These are phyloP conservation scores for Rhynchotus rufescens DNA, from an alignment of 2,797 vertebrate genomes.

Conservation along the genomic window DNA sequence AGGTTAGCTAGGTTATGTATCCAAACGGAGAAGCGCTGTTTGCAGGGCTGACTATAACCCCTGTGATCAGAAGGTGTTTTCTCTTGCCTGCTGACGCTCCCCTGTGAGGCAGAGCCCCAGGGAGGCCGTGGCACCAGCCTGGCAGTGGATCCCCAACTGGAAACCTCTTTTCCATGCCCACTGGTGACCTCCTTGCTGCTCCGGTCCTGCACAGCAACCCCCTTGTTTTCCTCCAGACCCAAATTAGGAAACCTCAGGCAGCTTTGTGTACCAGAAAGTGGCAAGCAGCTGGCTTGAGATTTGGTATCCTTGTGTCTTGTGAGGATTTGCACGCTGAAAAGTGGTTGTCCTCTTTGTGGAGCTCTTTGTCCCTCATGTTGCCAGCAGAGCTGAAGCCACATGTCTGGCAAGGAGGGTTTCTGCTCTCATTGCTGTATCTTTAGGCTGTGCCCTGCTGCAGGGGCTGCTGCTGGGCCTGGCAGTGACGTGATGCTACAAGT, in stretches of 20 bases:
- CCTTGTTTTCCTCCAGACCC: background rate
- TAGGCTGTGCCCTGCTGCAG: background rate
- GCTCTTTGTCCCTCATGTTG: background rate
- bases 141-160: fast-evolving
- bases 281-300: background rate
- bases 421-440: background rate
- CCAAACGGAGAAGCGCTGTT: background rate
- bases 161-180: background rate
- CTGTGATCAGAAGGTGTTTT: fast-evolving
- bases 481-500: background rate
- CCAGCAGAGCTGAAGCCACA: background rate
- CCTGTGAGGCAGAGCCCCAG: background rate
- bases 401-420: background rate
- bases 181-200: background rate
- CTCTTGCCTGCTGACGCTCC: background rate
- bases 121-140: background rate
- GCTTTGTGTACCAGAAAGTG: background rate
- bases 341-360: fast-evolving
- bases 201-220: background rate
- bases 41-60: background rate
- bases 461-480: background rate
- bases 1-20: background rate
- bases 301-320: background rate
- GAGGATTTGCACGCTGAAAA: background rate
- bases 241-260: background rate